Evolutionary conservation across 1,140 invertebrate species (phyloP).

Genomic region (Drosophila nigrodunni): DNA sequence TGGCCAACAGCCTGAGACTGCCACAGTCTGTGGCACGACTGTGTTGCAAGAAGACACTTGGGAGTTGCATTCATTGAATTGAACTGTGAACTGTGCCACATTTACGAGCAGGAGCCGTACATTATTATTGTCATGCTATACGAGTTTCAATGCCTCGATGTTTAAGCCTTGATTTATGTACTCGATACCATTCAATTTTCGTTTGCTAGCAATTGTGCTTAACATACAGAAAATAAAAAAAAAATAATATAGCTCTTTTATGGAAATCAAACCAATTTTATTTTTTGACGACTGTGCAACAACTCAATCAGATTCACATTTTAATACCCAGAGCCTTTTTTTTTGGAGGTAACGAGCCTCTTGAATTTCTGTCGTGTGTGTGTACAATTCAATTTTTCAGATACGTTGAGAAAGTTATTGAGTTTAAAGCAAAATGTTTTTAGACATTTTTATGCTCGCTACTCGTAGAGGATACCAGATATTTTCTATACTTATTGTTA

Average conservation of each 20-base stretch:
- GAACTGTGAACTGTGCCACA: constrained; percentile 11
- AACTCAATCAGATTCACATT: no score
- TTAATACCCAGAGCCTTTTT: neutral
- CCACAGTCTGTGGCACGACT: constrained; percentile 9
- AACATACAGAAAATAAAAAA: neutral
- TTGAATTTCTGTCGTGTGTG: no score
- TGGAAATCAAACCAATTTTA: constrained; percentile 1
- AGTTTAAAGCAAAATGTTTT: no score
- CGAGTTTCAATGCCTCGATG: neutral
- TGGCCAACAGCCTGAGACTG: constrained; percentile 5
- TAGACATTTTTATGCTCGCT: no score
- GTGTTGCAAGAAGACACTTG: constrained; percentile 15
- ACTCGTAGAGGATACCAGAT: no score
- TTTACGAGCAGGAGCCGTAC: constrained; percentile 1
- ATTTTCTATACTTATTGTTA: no score
- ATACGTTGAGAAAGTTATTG: no score
- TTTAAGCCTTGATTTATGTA: constrained; percentile 7
- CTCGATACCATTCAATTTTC: constrained; percentile 1
- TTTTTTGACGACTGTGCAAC: no score
- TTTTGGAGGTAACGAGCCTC: neutral
- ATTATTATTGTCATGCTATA: constrained; percentile 14
- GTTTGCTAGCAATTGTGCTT: neutral
- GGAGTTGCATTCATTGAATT: constrained; percentile 13
- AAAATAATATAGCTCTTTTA: neutral
- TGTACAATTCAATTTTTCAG: no score